Base-by-base conservation (phyloP, 2,797 vertebrate species). In the Telmatherina bonti region DNA sequence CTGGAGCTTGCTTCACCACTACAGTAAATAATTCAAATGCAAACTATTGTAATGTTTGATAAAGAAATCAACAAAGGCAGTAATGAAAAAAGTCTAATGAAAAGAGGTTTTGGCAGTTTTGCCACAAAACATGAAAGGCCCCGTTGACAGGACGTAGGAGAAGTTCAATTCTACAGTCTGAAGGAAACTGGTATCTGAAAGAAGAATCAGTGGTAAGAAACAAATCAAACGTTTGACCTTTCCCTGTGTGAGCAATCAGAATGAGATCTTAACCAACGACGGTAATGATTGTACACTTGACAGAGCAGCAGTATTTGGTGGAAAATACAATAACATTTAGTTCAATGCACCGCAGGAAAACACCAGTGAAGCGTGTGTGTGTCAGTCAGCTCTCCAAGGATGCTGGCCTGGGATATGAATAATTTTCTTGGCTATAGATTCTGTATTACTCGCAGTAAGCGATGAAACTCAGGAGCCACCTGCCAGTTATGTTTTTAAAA, bases 271-370 rank as follows among this genome's bases (percentile, higher is more conserved):
- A 18, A 8, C 35, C 12, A 41, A 77, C 60, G 47, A n/a, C n/a
- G n/a, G n/a, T n/a, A 56, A 57, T 72, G 58, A 78, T 53, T 45
- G 41, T 65, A 41, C 27, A 16, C 67, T 45, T 43, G 7, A 65
- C 55, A 71, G 27, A 61, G 41, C 31, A 38, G 67, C 61, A 62
- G 30, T 63, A 56, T 70, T 84, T 27, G 24, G 24, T 78, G n/a
- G 43, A 76, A 83, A 76, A 63, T 47, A 47, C 43, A 63, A 51
- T 26, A 57, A 78, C 59, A 58, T 51, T 78, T 31, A 71, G 2
- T 18, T 69, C 7, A 57, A 49, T 41, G 27, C 70, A 80, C 60
- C 81, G 36, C 56, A 59, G 55, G n/a, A n/a, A 27, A 53, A 76
- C 45, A 43, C 8, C 2, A 55, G n/a, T 27, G 6, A 43, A 59